phyloP scores from a whole-genome alignment of 2,113 vertebrate genomes.

The Deroptyus accipitrinus region DNA sequence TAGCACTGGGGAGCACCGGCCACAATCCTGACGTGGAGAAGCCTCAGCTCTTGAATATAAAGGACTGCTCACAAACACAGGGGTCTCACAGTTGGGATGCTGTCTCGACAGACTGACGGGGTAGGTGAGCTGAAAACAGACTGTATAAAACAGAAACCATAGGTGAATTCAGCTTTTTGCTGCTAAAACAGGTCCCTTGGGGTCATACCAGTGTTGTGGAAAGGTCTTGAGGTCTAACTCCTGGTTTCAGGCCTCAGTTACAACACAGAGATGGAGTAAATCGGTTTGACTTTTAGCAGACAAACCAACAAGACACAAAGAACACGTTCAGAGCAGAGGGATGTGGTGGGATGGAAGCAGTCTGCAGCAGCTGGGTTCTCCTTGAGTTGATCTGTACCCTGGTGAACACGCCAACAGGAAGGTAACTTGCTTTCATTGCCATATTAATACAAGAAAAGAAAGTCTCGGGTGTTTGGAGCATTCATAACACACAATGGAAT shows the following conservation, averaged over 20 bases:
- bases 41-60: not conserved
- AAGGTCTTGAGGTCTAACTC: not conserved
- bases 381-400: not conserved
- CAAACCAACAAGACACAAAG: not conserved
- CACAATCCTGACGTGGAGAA: fast-evolving
- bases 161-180: not conserved
- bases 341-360: not conserved
- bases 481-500: not conserved
- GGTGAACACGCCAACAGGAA: not conserved
- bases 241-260: not conserved
- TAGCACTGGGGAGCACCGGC: not conserved
- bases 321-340: not conserved
- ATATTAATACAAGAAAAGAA: not conserved
- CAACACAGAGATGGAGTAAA: not conserved
- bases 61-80: not conserved
- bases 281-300: not conserved
- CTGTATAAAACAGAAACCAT: not conserved
- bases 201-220: not conserved
- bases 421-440: not conserved
- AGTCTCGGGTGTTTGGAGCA: not conserved
- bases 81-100: not conserved
- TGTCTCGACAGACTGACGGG: fast-evolving
- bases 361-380: not conserved
- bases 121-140: not conserved
- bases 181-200: not conserved